Conservation (phyloP, 2,113 vertebrate genomes). For the Condylura cristata region DNA sequence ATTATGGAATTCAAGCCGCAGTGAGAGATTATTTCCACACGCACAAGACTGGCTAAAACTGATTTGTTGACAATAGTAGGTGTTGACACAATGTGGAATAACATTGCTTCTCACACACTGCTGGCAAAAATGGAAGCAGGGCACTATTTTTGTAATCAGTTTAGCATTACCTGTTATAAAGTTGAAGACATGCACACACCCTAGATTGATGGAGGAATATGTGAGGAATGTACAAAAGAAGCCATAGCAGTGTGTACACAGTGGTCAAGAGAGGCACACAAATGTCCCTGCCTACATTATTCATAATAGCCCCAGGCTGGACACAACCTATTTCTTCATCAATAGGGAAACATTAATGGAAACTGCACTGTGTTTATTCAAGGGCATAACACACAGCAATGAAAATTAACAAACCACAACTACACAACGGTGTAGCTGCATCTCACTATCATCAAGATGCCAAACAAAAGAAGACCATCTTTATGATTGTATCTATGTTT, state of each 20-base stretch:
- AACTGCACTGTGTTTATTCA: neutral
- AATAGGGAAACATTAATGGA: neutral
- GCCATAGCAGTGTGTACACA: neutral
- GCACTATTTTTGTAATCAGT: neutral
- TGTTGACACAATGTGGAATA: neutral
- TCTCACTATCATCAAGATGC: neutral
- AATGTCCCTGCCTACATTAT: neutral
- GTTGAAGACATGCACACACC: neutral
- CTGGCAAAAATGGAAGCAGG: neutral
- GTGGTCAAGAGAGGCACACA: neutral
- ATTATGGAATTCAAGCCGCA: neutral
- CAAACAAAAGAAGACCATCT: neutral
- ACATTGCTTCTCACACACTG: neutral
- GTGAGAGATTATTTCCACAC: neutral
- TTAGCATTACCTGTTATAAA: neutral
- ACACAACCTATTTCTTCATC: neutral
- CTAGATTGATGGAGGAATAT: neutral
- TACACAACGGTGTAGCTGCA: fast-evolving
- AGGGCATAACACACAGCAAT: neutral
- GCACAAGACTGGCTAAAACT: neutral
- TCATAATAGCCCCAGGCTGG: neutral
- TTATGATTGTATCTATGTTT: neutral
- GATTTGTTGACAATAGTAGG: neutral
- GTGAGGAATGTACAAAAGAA: neutral
- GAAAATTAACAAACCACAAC: neutral